A percentile compares a stretch with the other conserved stretches of the same genome.
phyloP scores from a whole-genome alignment of 1,140 invertebrate species.

The Neodiprion fabricii region DNA sequence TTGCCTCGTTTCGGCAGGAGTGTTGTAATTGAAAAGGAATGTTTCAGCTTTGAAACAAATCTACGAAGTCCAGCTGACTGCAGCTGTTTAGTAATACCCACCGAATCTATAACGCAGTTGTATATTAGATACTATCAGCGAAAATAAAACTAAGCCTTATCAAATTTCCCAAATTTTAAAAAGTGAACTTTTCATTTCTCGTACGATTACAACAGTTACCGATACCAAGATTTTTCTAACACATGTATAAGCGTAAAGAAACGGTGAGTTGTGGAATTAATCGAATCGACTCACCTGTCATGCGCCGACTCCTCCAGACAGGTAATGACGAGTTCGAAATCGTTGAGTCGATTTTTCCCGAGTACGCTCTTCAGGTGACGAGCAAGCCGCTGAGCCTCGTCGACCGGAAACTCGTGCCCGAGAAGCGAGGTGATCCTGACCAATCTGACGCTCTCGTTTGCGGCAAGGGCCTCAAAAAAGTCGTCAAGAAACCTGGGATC shows the following conservation, averaged over 20 bases:
- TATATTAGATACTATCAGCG: too few species aligned
- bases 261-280: too few species aligned
- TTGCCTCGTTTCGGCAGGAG: too few species aligned
- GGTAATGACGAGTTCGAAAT: slow-evolving; percentile 63
- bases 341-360: slow-evolving; percentile 57
- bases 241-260: not conserved
- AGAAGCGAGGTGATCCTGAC: slow-evolving; percentile 60
- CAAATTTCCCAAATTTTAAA: too few species aligned
- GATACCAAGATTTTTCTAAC: not conserved
- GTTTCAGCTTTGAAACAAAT: too few species aligned
- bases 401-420: slow-evolving; percentile 58
- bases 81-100: too few species aligned
- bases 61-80: too few species aligned
- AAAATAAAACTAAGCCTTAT: too few species aligned
- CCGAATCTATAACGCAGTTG: too few species aligned
- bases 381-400: slow-evolving; percentile 56
- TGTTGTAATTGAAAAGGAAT: too few species aligned
- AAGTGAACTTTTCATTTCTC: too few species aligned
- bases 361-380: slow-evolving; percentile 57
- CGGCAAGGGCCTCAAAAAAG: slow-evolving; percentile 57
- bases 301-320: slow-evolving; percentile 62
- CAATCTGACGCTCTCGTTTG: slow-evolving; percentile 58
- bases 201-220: not conserved
- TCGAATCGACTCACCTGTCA: slow-evolving; percentile 45
- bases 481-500: slow-evolving; percentile 52